Percentiles rank a stretch among this genome's conserved stretches.
These are phyloP conservation scores for Galbula dea DNA, from an alignment of 2,113 vertebrate genomes.

Conservation along the genomic window DNA sequence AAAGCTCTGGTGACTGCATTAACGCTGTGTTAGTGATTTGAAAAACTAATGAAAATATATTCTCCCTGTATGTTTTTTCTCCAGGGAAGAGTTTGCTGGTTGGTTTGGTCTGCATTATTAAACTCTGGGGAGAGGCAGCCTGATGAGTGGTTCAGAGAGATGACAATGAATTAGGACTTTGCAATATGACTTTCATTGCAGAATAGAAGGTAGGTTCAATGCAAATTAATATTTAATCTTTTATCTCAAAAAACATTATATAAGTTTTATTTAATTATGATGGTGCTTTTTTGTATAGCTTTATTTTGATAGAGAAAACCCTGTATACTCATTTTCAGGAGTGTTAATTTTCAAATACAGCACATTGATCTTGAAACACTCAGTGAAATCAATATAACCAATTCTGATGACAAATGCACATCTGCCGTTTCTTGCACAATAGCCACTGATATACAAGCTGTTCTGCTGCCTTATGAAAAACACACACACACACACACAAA, in stretches of 20 bases:
- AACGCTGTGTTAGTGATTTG: neutral
- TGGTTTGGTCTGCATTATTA: constrained; percentile 63
- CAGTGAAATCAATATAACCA: constrained; percentile 22
- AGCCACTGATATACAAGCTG: neutral
- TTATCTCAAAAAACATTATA: neutral
- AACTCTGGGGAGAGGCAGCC: constrained; percentile 61
- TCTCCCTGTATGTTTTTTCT: neutral
- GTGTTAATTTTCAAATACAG: neutral
- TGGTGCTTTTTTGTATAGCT: neutral
- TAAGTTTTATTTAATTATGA: neutral
- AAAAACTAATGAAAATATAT: neutral
- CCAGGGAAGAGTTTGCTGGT: constrained; percentile 66
- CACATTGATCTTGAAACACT: neutral
- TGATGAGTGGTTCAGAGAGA: constrained; percentile 70
- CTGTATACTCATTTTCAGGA: neutral
- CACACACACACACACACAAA: neutral
- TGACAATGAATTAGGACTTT: constrained; percentile 69
- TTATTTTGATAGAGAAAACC: neutral
- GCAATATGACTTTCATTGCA: constrained; percentile 65
- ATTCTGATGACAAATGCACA: neutral
- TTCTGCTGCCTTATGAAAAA: neutral
- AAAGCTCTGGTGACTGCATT: neutral
- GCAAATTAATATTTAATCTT: neutral
- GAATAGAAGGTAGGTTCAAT: constrained; percentile 68
- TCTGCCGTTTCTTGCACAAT: neutral